phyloP scores from a whole-genome alignment of 2,113 vertebrate genomes.

The Typhlomys cinereus region DNA sequence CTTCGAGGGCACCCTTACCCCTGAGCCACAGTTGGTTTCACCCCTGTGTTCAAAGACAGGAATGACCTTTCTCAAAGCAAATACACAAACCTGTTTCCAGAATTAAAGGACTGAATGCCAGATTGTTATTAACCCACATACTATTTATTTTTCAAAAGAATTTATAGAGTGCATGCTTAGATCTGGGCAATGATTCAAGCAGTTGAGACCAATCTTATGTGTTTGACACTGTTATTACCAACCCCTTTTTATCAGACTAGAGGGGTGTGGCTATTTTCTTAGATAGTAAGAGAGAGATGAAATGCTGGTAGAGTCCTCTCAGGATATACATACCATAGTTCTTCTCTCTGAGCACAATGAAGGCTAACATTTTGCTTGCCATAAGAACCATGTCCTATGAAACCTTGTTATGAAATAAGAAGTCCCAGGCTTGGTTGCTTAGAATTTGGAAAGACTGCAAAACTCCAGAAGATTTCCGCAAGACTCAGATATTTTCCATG shows the following conservation, averaged over 20 bases:
- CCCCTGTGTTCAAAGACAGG: background rate
- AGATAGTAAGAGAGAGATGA: background rate
- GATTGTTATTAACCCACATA: background rate
- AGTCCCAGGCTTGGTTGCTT: background rate
- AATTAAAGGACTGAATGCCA: background rate
- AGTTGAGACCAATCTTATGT: background rate
- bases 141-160: slow-evolving; percentile 1
- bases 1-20: rapidly evolving
- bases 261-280: background rate
- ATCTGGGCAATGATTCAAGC: background rate
- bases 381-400: background rate
- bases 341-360: background rate
- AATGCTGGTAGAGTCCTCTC: background rate
- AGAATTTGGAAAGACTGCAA: background rate
- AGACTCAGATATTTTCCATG: background rate
- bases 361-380: background rate
- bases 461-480: too few species aligned
- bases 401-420: background rate
- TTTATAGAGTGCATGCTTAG: background rate
- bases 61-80: background rate
- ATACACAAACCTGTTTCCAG: background rate
- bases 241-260: background rate
- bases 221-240: background rate
- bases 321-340: too few species aligned
- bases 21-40: background rate